Base-by-base conservation (phyloP, 2,113 vertebrate genomes). In the Stomatorhinus ivindoensis region DNA sequence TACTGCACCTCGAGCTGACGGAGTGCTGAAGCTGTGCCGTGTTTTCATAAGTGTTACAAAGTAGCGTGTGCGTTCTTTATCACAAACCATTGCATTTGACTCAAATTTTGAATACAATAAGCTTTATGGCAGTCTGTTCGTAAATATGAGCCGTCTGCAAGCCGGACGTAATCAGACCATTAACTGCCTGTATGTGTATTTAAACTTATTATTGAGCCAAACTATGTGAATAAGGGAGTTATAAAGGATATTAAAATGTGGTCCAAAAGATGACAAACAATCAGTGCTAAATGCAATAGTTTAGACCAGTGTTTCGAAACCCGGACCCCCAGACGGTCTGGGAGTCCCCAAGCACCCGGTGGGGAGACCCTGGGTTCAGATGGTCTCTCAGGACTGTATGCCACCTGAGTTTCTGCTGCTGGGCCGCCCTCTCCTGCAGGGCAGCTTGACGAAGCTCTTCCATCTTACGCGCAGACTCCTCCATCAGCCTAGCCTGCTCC, bases 371-470 rank as follows among this genome's bases (percentile, higher is more conserved):
- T n/a, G 58, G 58, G 58, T 61, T 24, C 3, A 27, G 58, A 65
- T n/a, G 24, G 15, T 65, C 2, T 65, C 27, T 6, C 19, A 1
- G 24, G n/a, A 46, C 19, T 2, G 44, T 80, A 42, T 48, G 46
- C 35, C 91, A 99, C 97, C 96, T 97, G 73, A 98, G 93, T 27
- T 84, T 94, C 39, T 92, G 89, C 55, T 94, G 90, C 88, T 96
- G 93, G 0, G 91, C 91, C 27, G 96, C 92, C 0, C 87, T 53
- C 89, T 97, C 95, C 0, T 44, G 91, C 84, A 46, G 35, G 0
- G 93, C 91, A 13, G 94, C 93, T 58, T 93, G 94, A 90, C 92
- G 91, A 21, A 97, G 93, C 73, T 90, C 92, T 5, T 94, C 87
- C 0, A 97, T 93, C 4, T 42, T 94, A 88, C 87, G 84, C 0